Evolutionary conservation across 2,888 invertebrate genomes (phyloP).

Genomic region (Andrena dorsata): DNA sequence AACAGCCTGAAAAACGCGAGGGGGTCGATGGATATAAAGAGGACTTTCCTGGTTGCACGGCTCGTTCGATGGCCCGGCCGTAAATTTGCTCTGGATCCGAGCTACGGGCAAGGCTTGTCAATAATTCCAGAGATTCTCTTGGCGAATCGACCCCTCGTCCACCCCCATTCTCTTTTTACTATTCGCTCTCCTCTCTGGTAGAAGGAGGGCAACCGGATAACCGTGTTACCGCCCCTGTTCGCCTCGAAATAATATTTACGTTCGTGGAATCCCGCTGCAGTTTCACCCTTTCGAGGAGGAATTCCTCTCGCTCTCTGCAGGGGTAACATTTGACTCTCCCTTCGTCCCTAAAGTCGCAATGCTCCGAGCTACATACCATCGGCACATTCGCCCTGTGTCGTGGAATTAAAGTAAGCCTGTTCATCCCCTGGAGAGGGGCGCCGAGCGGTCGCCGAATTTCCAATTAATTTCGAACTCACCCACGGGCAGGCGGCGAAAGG

Average conservation of each 20-base stretch:
- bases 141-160: background rate
- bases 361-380: no score
- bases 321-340: no score
- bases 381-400: background rate
- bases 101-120: background rate
- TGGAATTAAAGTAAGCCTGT: background rate
- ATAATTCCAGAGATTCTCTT: conserved; percentile 34
- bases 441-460: background rate
- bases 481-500: background rate
- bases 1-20: conserved; percentile 10
- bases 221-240: conserved; percentile 1
- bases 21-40: conserved; percentile 13
- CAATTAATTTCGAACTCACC: background rate
- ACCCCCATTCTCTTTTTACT: background rate
- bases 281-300: background rate
- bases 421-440: background rate
- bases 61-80: background rate
- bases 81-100: conserved; percentile 23
- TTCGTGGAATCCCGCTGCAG: conserved; percentile 1
- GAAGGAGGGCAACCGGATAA: conserved; percentile 17
- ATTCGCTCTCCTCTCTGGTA: no score
- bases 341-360: no score
- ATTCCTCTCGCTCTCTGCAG: background rate
- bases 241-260: conserved; percentile 27
- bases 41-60: background rate